Conservation (phyloP, 2,888 invertebrate genomes). For the Timandra comae region DNA sequence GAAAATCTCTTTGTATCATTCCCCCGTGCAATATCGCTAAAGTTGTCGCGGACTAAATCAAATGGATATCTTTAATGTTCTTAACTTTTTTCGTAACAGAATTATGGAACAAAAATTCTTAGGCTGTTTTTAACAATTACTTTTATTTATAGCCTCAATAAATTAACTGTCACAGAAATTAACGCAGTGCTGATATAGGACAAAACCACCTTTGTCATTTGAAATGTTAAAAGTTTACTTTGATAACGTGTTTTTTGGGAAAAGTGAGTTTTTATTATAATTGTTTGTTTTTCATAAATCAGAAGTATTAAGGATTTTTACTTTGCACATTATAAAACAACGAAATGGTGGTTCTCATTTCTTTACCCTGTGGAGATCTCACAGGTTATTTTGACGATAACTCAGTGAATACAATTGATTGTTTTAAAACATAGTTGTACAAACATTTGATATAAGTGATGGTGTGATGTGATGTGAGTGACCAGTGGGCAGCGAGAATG, state of each 20-base stretch:
- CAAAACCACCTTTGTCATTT: slow-evolving; percentile 46
- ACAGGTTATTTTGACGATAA: too few relatives aligned
- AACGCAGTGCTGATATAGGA: slow-evolving; percentile 51
- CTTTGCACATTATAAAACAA: too few relatives aligned
- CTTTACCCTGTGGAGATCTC: too few relatives aligned
- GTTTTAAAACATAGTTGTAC: too few relatives aligned
- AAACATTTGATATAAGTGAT: too few relatives aligned
- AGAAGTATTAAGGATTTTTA: too few relatives aligned
- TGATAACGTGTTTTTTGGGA: slow-evolving; percentile 23
- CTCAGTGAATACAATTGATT: too few relatives aligned
- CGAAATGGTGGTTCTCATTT: too few relatives aligned
- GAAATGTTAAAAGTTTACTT: slow-evolving; percentile 34
- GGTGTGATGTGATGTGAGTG: not conserved
- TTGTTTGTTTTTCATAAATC: too few relatives aligned
- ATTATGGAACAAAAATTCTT: slow-evolving; percentile 63
- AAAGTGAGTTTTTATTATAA: too few relatives aligned
- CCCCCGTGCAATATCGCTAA: slow-evolving; percentile 44
- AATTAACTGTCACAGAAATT: slow-evolving; percentile 57
- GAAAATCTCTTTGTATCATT: slow-evolving; percentile 38
- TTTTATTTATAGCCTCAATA: slow-evolving; percentile 66
- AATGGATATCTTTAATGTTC: slow-evolving; percentile 50
- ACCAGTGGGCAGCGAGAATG: slow-evolving; percentile 4
- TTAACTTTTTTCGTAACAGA: slow-evolving; percentile 63
- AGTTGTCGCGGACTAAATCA: slow-evolving; percentile 45
- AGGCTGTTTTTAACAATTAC: slow-evolving; percentile 61